These are phyloP conservation scores for Taxidea taxus DNA, from an alignment of 2,113 vertebrate genomes.

Conservation along the genomic window DNA sequence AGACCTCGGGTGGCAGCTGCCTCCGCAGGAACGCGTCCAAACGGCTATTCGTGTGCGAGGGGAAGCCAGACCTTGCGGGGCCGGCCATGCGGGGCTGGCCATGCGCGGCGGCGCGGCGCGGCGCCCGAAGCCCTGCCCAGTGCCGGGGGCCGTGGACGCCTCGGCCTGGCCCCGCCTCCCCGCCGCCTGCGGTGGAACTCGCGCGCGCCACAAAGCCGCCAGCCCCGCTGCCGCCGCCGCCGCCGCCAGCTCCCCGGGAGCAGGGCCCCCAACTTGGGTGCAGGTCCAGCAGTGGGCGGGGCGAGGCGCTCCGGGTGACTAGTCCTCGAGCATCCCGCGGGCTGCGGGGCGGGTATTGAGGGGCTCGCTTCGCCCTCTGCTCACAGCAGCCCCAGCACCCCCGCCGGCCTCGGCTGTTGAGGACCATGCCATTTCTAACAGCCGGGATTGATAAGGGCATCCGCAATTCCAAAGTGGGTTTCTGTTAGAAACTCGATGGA, in stretches of 20 bases:
- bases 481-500: background rate
- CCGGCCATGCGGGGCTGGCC: constrained; percentile 77
- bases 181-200: background rate
- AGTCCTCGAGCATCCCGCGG: rapidly evolving
- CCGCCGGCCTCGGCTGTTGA: background rate
- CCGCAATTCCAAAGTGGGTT: background rate
- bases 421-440: background rate
- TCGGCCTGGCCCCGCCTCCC: background rate
- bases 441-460: background rate
- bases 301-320: background rate
- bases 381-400: too few species aligned
- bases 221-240: background rate
- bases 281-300: background rate
- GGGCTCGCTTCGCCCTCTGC: background rate
- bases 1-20: constrained; percentile 78
- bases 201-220: constrained; percentile 46
- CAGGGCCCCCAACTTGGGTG: rapidly evolving
- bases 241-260: background rate
- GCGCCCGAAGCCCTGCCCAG: background rate
- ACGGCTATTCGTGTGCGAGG: constrained; percentile 74
- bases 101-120: too few species aligned
- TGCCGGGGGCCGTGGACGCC: rapidly evolving
- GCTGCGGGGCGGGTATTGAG: too few species aligned
- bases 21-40: constrained; percentile 87
- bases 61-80: constrained; percentile 45